phyloP scores from a whole-genome alignment of 2,797 vertebrate genomes.

The Neosilurus hyrtlii region DNA sequence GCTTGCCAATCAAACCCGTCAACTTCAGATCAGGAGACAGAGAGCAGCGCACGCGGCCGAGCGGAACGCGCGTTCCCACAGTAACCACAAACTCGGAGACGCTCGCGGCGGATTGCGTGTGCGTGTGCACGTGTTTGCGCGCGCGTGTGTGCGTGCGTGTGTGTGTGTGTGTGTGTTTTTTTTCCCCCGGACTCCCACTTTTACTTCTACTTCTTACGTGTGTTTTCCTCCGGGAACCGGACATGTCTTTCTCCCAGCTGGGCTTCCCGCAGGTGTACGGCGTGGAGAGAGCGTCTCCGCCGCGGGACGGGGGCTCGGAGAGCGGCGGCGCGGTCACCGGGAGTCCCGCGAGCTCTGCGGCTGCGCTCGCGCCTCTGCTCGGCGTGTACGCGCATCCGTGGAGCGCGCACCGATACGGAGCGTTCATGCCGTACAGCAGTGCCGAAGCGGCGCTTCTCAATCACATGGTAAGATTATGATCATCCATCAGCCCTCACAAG shows the following conservation, averaged over 20 bases:
- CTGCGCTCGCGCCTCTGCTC: constrained; percentile 82
- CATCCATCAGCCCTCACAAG: background rate
- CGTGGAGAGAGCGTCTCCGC: constrained; percentile 83
- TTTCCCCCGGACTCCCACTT: background rate
- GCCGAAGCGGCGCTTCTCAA: constrained; percentile 92
- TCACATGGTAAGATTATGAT: constrained; percentile 83
- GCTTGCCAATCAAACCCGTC: constrained; percentile 97
- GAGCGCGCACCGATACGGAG: constrained; percentile 90
- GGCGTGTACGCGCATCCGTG: constrained; percentile 94
- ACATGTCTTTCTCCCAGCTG: constrained; percentile 97
- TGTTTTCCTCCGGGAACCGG: constrained; percentile 59
- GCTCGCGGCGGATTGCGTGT: constrained; percentile 47
- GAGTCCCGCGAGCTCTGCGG: constrained; percentile 15
- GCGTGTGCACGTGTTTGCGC: background rate
- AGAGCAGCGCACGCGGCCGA: constrained; percentile 23
- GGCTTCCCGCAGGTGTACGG: constrained; percentile 89
- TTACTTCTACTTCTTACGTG: background rate
- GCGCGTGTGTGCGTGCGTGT: background rate
- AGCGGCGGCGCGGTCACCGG: constrained; percentile 61
- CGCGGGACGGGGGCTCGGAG: constrained; percentile 81
- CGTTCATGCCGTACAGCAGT: constrained; percentile 91
- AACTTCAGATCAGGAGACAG: constrained; percentile 90
- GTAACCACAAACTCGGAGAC: constrained; percentile 19
- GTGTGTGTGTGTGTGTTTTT: background rate
- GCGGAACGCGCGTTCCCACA: constrained; percentile 40